Evolutionary conservation across 2,113 vertebrate species (phyloP), one percentile per base, ranked within the genome.

Genomic region (Podarcis muralis): DNA sequence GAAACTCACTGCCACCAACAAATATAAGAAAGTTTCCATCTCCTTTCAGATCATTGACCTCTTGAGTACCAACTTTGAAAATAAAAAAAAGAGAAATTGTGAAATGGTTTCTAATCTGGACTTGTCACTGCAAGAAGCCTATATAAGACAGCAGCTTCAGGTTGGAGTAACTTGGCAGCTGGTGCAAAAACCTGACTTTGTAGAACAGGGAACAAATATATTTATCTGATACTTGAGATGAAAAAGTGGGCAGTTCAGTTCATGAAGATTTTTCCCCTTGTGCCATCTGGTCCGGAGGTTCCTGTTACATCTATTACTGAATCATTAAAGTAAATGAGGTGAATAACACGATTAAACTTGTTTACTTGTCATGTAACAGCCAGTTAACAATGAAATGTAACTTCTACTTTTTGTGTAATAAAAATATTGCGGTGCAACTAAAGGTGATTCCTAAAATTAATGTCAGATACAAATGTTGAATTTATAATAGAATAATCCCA

Each of bases 301-400:
- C 93, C 95, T 95, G 94, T 97, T 96, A 97, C 96, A 94, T 96
- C 93, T 96, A 97, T 96, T 97, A 96, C 94, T 95, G 97, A 96
- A 95, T 96, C 96, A 97, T 97, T 97, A 97, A 97, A 97, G 95
- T 97, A 97, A 97, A 96, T 97, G 96, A 97, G 95, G 97, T 97
- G 96, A 96, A 96, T 96, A 97, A 97, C 94, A 96, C 35, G 83
- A 97, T 97, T 97, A 97, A 97, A 96, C 90, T 95, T 96, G 96
- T 97, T 97, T 97, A 96, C 95, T 96, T 95, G 96, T 96, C 96
- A 93, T 93, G 94, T 94, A 97, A 95, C 92, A 96, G 93, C 94
- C 93, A 1, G 95, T 97, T 97, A 96, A 94, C 94, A 95, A 81
- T 93, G 94, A 96, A 97, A 95, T 93, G 95, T 89, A 94, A 95